Evolutionary conservation across 1,140 invertebrate species (phyloP), one percentile per base, ranked within the genome.

Genomic region (Potamilus streckersoni): DNA sequence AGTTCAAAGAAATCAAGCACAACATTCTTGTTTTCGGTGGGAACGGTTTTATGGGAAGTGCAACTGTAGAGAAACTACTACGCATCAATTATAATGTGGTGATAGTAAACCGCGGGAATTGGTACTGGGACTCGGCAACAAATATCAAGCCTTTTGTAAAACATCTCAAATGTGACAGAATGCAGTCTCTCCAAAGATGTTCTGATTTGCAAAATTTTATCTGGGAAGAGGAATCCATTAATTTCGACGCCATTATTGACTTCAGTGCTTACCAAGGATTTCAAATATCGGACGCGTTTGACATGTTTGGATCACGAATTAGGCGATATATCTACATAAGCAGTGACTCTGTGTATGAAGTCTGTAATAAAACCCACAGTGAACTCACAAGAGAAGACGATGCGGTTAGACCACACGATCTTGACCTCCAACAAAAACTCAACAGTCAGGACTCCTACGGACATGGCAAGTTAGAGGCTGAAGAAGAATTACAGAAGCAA

Each of bases 311-410:
- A n/a, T 82, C 79, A 19, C 87, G 87, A 72, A 77, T 86, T n/a
- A 81, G 82, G 38, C 58, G 88, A 4, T 92, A 92, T 73, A 83
- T 92, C n/a, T 90, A 88, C 74, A 91, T 92, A 49, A 91, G 90
- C 77, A 88, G 90, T 0, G 91, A 92, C 80, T 91, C 91, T 14
- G 90, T 92, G 1, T 92, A 92, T 72, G 91, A 91, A 73, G 91
- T 92, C n/a, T 89, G 89, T 73, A 78, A 82, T 14, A 88, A 87
- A 70, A 80, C 74, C 13, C 85, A 86, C 77, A 63, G 71, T 2
- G 71, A 80, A n/a, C 80, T 67, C 19, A 71, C 82, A 11, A 69
- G 76, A 11, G 86, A 88, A 68, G 83, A 74, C 23, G 90, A 91
- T 76, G 87, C 89, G 4, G 82, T 89, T 0, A 66, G 91, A 78